A percentile compares a stretch with the other conserved stretches of the same genome.
phyloP scores from a whole-genome alignment of 2,888 invertebrate species.

The Ochropleura leucogaster region DNA sequence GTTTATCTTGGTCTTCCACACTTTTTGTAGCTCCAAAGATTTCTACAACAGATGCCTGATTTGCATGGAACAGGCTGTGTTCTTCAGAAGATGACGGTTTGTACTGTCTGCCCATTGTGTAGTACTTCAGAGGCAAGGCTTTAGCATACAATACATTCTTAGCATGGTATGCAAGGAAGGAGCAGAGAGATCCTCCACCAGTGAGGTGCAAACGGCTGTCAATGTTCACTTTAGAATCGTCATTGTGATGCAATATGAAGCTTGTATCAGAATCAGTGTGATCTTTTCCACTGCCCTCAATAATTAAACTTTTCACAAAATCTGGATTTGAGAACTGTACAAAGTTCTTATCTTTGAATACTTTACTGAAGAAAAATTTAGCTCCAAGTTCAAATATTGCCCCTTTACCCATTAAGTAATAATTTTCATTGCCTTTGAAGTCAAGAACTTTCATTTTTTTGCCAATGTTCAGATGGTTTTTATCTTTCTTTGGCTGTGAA shows the following conservation, averaged over 20 bases:
- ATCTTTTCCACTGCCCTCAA: slow-evolving; percentile 93
- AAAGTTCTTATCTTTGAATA: slow-evolving; percentile 87
- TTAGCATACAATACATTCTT: slow-evolving; percentile 92
- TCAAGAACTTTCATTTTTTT: slow-evolving; percentile 88
- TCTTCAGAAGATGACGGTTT: slow-evolving; percentile 81
- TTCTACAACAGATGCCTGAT: slow-evolving; percentile 93
- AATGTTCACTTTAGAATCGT: slow-evolving; percentile 88
- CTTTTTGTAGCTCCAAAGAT: slow-evolving; percentile 91
- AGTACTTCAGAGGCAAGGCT: slow-evolving; percentile 93
- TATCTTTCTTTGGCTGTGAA: slow-evolving; percentile 75
- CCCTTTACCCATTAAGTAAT: slow-evolving; percentile 92
- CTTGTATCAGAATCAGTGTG: slow-evolving; percentile 89
- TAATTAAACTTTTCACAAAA: slow-evolving; percentile 93
- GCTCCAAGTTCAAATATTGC: slow-evolving; percentile 93
- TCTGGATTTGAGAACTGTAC: slow-evolving; percentile 94
- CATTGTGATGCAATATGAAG: slow-evolving; percentile 91
- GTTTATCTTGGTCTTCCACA: slow-evolving; percentile 83
- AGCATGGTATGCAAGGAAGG: slow-evolving; percentile 94
- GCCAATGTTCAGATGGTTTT: slow-evolving; percentile 91
- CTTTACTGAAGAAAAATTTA: slow-evolving; percentile 87
- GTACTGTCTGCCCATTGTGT: slow-evolving; percentile 93
- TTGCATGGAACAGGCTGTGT: slow-evolving; percentile 92
- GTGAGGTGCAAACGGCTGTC: slow-evolving; percentile 93
- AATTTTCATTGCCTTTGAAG: slow-evolving; percentile 90
- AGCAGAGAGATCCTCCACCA: slow-evolving; percentile 93